A percentile compares a stretch with the other conserved stretches of the same genome.
These are phyloP conservation scores for Chiloscyllium plagiosum DNA, from an alignment of 2,113 vertebrate genomes.

Conservation along the genomic window DNA sequence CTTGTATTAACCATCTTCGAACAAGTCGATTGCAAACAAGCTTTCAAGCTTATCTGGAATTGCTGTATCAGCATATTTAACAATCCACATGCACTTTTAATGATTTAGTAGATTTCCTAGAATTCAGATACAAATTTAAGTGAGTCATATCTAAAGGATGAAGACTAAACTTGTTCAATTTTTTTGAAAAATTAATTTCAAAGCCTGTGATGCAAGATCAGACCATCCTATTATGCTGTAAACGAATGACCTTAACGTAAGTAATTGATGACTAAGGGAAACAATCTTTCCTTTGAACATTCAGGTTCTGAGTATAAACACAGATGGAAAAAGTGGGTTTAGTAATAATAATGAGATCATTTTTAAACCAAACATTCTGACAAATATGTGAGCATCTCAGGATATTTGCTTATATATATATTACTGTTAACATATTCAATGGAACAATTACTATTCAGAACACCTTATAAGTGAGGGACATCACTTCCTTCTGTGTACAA, in stretches of 20 bases:
- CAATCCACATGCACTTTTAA: not conserved
- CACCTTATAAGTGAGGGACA: not conserved
- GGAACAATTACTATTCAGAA: not conserved
- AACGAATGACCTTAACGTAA: not conserved
- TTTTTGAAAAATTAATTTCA: not conserved
- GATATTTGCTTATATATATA: not conserved
- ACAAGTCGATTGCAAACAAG: not conserved
- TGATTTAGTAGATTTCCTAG: not conserved
- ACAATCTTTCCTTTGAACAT: constrained; percentile 28
- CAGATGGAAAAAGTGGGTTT: constrained; percentile 13
- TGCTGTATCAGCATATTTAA: not conserved
- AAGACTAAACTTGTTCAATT: not conserved
- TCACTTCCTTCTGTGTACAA: not conserved
- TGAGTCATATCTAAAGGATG: not conserved
- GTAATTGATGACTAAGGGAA: not conserved
- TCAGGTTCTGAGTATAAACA: not conserved
- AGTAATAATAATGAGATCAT: constrained; percentile 22
- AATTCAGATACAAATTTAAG: not conserved
- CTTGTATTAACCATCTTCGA: not conserved
- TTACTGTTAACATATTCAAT: constrained; percentile 6
- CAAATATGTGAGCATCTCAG: not conserved
- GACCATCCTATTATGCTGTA: not conserved
- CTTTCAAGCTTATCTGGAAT: not conserved
- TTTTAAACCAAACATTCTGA: constrained; percentile 31
- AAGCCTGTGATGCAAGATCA: not conserved